phyloP scores from a whole-genome alignment of 2,113 vertebrate species.

The Lophochroa leadbeateri region DNA sequence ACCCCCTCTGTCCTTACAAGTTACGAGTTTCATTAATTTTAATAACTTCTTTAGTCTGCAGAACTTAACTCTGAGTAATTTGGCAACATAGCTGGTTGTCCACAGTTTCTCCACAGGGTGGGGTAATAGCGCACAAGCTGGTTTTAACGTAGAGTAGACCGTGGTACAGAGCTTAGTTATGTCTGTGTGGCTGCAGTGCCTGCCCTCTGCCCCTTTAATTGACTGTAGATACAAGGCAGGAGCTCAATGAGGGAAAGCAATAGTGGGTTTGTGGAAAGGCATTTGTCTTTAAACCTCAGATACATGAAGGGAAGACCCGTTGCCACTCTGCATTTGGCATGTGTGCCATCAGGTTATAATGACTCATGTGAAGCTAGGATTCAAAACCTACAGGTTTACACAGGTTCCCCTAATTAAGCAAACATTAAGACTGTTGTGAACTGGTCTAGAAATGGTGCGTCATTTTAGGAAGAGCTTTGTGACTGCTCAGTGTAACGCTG shows the following conservation, averaged over 20 bases:
- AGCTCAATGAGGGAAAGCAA: accelerated
- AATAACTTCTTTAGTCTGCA: background rate
- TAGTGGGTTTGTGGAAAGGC: background rate
- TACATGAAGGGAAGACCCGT: background rate
- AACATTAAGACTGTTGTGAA: background rate
- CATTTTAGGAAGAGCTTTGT: background rate
- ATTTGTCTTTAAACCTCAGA: background rate
- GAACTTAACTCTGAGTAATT: background rate
- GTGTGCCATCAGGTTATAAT: background rate
- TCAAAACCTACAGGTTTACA: background rate
- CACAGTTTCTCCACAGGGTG: background rate
- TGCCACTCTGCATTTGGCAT: background rate
- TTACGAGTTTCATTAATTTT: background rate
- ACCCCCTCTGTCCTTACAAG: background rate
- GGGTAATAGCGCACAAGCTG: background rate
- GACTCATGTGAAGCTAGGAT: background rate
- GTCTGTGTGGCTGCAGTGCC: background rate
- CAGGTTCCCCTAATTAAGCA: background rate
- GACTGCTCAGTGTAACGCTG: background rate
- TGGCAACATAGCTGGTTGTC: background rate
- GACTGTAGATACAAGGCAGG: background rate
- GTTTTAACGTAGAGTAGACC: background rate
- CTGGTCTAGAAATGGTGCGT: background rate
- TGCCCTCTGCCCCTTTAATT: background rate
- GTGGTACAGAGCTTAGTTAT: background rate